A percentile compares a stretch with the other conserved stretches of the same genome.
Conservation (phyloP, 2,888 invertebrate species). For the Marasmarcha lunaedactyla region DNA sequence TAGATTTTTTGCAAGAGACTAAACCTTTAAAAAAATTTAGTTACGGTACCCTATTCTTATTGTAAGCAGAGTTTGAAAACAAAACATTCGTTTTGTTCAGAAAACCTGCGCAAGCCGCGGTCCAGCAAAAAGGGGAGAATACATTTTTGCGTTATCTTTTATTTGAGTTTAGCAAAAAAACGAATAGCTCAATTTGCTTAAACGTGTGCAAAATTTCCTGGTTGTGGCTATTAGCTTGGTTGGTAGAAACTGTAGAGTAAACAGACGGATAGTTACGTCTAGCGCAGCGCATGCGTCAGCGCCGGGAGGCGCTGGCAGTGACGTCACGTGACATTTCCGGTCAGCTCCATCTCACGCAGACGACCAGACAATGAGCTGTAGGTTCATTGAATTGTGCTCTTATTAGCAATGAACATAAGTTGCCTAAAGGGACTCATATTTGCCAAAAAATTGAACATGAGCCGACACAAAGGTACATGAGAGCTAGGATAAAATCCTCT, state of each 20-base stretch:
- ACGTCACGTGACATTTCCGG: conserved; percentile 25
- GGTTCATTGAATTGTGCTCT: too few relatives aligned
- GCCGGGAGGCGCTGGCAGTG: conserved; percentile 25
- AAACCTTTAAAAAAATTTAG: conserved; percentile 34
- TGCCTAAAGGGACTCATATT: too few relatives aligned
- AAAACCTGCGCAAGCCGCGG: conserved; percentile 19
- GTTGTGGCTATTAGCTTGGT: neutral
- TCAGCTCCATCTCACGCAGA: conserved; percentile 21
- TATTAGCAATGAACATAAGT: too few relatives aligned
- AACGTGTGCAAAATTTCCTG: neutral
- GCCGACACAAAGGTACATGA: too few relatives aligned
- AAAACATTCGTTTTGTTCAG: conserved; percentile 33
- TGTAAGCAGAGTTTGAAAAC: conserved; percentile 23
- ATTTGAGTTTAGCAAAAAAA: conserved; percentile 2
- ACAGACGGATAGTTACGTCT: neutral
- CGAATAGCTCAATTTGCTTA: neutral
- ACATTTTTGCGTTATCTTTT: conserved; percentile 13
- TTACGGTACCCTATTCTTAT: conserved; percentile 36
- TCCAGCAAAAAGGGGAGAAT: conserved; percentile 9
- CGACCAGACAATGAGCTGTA: conserved; percentile 2
- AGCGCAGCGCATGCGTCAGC: conserved; percentile 1
- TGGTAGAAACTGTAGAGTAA: neutral
- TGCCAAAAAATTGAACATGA: too few relatives aligned
- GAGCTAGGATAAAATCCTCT: too few relatives aligned
- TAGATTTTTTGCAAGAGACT: too few relatives aligned